These are phyloP conservation scores for Poeciliopsis paucimaculata DNA, from an alignment of 2,797 vertebrate species.

Conservation along the genomic window DNA sequence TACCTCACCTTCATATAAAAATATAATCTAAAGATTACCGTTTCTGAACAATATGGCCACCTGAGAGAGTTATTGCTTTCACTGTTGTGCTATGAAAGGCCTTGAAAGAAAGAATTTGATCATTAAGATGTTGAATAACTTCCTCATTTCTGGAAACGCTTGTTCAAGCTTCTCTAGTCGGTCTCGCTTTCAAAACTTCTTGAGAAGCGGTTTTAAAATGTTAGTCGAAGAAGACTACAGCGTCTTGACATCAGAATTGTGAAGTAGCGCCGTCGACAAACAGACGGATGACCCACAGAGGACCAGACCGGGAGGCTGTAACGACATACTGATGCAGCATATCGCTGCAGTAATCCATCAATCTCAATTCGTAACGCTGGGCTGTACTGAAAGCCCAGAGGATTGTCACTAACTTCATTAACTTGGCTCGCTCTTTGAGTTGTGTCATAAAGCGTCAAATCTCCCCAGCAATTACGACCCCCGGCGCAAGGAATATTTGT, in stretches of 20 bases:
- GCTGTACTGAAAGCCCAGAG: slow-evolving; percentile 22
- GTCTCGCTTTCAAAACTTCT: background rate
- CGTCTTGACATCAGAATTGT: slow-evolving; percentile 22
- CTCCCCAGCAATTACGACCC: background rate
- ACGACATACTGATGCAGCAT: slow-evolving; percentile 33
- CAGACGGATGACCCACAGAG: slow-evolving; percentile 50
- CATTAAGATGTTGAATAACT: background rate
- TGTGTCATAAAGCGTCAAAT: slow-evolving; percentile 15
- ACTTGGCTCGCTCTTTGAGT: background rate
- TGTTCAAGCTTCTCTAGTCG: background rate
- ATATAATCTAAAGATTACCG: background rate
- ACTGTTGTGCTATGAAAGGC: background rate
- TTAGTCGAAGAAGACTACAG: slow-evolving; percentile 4
- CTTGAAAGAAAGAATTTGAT: background rate
- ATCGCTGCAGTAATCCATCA: slow-evolving; percentile 46
- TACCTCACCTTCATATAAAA: background rate
- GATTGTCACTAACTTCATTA: slow-evolving; percentile 20
- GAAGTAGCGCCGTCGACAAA: slow-evolving; percentile 9
- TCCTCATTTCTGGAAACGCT: background rate
- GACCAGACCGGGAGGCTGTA: background rate
- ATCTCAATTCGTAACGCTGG: slow-evolving; percentile 23
- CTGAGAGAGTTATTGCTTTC: background rate
- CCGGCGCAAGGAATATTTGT: background rate
- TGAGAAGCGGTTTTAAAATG: background rate
- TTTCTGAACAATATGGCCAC: background rate